Conservation (phyloP, 2,797 vertebrate genomes). For the Siniperca scherzeri region DNA sequence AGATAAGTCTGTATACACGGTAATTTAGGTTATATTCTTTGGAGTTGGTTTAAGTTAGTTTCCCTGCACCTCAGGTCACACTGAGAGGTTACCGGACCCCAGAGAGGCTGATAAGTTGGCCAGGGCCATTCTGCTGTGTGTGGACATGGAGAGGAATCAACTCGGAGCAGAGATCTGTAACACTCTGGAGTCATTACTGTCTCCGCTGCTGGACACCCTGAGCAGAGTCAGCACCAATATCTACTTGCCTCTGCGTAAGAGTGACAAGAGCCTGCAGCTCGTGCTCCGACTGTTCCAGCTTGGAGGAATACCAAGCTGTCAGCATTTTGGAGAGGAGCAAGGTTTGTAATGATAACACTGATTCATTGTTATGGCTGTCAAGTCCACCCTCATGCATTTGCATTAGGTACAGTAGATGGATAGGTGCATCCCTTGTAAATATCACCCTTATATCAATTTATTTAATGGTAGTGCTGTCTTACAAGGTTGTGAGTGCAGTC, state of each 20-base stretch:
- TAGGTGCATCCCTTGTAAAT: neutral
- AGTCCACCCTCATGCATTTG: neutral
- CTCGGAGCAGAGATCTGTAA: conserved; percentile 69
- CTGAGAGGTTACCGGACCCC: conserved; percentile 84
- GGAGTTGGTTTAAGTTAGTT: neutral
- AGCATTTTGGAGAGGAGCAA: conserved; percentile 15
- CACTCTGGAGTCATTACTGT: conserved; percentile 86
- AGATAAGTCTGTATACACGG: neutral
- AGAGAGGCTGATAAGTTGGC: conserved; percentile 90
- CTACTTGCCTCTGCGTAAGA: conserved; percentile 91
- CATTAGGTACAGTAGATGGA: neutral
- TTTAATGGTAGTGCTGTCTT: neutral
- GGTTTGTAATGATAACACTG: conserved; percentile 64
- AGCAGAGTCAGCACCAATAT: conserved; percentile 90
- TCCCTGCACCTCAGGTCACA: conserved; percentile 68
- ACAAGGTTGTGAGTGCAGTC: neutral
- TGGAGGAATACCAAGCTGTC: conserved; percentile 21
- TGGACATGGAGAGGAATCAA: conserved; percentile 87
- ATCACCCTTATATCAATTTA: neutral
- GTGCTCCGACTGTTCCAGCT: conserved; percentile 89
- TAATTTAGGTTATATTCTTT: neutral
- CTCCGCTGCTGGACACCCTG: conserved; percentile 91
- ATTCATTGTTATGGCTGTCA: conserved; percentile 4
- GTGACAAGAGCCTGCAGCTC: conserved; percentile 94
- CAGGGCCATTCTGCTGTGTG: conserved; percentile 89